phyloP scores from a whole-genome alignment of 2,113 vertebrate genomes.

The Fregata magnificens region DNA sequence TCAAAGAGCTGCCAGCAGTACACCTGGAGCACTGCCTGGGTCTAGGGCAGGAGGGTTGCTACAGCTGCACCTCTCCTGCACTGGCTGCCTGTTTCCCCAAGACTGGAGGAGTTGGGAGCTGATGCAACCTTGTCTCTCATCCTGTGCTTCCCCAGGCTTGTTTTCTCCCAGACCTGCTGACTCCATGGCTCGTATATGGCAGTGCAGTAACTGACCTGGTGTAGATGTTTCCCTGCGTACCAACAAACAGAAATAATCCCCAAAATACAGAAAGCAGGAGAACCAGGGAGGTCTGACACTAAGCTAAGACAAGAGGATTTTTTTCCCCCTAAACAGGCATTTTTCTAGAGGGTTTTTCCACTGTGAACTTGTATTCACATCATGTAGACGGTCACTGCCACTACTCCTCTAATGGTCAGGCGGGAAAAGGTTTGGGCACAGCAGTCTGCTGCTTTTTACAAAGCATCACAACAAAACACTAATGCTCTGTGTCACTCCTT shows the following conservation, averaged over 20 bases:
- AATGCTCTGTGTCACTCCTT: too few relatives aligned
- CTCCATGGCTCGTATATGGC: neutral
- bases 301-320: neutral
- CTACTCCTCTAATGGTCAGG: neutral
- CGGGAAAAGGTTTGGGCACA: neutral
- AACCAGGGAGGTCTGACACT: neutral
- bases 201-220: neutral
- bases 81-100: accelerated
- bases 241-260: neutral
- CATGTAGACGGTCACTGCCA: neutral
- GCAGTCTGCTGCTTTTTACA: neutral
- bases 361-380: neutral
- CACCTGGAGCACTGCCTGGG: accelerated
- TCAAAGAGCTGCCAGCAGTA: too few relatives aligned
- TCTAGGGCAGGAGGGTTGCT: too few relatives aligned
- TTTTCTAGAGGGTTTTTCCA: neutral
- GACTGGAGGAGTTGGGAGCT: neutral
- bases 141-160: neutral
- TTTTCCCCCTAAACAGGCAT: neutral
- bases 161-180: neutral
- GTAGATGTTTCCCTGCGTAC: neutral
- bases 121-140: neutral
- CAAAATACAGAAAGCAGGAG: neutral
- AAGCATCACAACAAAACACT: neutral
- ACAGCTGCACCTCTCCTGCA: too few relatives aligned